phyloP scores from a whole-genome alignment of 2,797 vertebrate species.

The Eutrigla gurnardus region DNA sequence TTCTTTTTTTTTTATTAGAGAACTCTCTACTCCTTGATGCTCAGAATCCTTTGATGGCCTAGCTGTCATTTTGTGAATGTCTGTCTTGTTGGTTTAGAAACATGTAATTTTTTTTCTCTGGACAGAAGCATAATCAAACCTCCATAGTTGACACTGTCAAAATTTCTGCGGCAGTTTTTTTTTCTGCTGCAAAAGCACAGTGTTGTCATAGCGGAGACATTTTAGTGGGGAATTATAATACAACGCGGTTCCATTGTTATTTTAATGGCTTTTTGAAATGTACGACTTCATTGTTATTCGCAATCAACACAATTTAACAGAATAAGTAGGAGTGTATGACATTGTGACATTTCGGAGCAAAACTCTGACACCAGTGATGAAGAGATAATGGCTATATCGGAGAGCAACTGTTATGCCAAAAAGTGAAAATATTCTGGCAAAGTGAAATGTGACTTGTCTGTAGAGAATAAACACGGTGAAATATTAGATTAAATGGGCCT shows the following conservation, averaged over 20 bases:
- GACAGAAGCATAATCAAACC: not conserved
- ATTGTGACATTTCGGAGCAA: not conserved
- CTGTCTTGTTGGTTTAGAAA: not conserved
- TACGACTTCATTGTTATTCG: not conserved
- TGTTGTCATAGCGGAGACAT: constrained; percentile 9
- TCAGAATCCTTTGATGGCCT: constrained; percentile 42
- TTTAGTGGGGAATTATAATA: not conserved
- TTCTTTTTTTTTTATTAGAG: constrained; percentile 7
- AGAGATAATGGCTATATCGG: not conserved
- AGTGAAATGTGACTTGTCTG: constrained; percentile 4
- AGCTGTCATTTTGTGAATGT: constrained; percentile 12
- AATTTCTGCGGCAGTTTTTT: constrained; percentile 15
- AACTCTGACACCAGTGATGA: not conserved
- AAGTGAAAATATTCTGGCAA: not conserved
- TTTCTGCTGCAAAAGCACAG: constrained; percentile 2
- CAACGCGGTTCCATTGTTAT: constrained; percentile 6
- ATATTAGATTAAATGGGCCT: constrained; percentile 28
- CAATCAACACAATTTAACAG: not conserved
- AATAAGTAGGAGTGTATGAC: not conserved
- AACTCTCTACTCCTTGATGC: constrained; percentile 18
- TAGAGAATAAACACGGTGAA: not conserved
- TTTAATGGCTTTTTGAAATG: constrained; percentile 4
- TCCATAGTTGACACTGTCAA: constrained; percentile 2
- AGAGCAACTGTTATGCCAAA: not conserved
- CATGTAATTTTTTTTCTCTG: not conserved